Conservation (phyloP, 1,140 invertebrate species). For the Psix sp. region DNA sequence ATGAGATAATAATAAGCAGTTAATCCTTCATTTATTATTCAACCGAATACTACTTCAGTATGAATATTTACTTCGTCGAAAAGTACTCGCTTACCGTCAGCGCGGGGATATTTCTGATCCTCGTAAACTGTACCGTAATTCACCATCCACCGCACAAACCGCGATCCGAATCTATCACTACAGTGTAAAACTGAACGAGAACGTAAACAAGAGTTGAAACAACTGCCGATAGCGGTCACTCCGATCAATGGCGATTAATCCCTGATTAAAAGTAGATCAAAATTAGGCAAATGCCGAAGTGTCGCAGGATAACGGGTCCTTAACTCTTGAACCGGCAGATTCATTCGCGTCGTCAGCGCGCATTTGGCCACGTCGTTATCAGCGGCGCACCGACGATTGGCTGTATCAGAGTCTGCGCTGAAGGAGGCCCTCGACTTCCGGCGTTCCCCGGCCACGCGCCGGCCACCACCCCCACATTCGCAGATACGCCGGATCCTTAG, state of each 20-base stretch:
- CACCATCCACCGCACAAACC: slow-evolving; percentile 28
- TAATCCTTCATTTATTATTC: no score
- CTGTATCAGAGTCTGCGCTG: slow-evolving; percentile 76
- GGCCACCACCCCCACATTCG: slow-evolving; percentile 27
- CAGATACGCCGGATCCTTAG: slow-evolving; percentile 64
- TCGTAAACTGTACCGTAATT: slow-evolving; percentile 25
- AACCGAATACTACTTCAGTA: no score
- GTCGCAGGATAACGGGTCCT: slow-evolving; percentile 55
- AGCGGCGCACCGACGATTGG: slow-evolving; percentile 76
- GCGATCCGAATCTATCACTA: slow-evolving; percentile 19
- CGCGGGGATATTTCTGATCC: slow-evolving; percentile 52
- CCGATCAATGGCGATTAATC: slow-evolving; percentile 28
- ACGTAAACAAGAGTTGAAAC: no score
- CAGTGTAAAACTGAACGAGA: slow-evolving; percentile 6
- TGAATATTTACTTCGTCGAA: no score
- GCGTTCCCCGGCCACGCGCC: slow-evolving; percentile 41
- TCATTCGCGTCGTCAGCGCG: slow-evolving; percentile 67
- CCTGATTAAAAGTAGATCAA: neutral
- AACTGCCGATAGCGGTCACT: slow-evolving; percentile 12
- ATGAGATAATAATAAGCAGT: no score
- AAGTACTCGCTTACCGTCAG: slow-evolving; percentile 63
- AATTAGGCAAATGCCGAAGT: slow-evolving; percentile 15
- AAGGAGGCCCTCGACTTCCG: slow-evolving; percentile 60
- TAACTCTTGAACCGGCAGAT: slow-evolving; percentile 70
- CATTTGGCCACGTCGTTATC: slow-evolving; percentile 75